Evolutionary conservation across 1,140 invertebrate genomes (phyloP).

Genomic region (Eubasilissa regina): DNA sequence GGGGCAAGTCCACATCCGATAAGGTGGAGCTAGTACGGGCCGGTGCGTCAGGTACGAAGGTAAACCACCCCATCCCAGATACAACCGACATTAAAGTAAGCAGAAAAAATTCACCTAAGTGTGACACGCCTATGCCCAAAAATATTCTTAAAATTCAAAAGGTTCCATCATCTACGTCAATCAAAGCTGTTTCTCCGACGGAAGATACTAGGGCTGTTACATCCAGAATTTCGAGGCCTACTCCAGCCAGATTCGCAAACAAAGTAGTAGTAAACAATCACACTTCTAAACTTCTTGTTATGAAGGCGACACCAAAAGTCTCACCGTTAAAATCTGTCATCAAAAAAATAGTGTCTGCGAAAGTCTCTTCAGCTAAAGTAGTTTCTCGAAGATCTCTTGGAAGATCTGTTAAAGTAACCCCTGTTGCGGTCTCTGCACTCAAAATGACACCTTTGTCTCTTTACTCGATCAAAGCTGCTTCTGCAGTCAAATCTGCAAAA

Average conservation of each 20-base stretch:
- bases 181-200: no score
- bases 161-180: no score
- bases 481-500: constrained; percentile 1
- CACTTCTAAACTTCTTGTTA: background rate
- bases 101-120: background rate
- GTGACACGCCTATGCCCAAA: background rate
- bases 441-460: constrained; percentile 21
- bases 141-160: no score
- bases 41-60: background rate
- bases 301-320: background rate
- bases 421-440: background rate
- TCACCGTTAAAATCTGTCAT: background rate
- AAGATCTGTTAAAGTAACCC: constrained; percentile 21
- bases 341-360: background rate
- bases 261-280: background rate
- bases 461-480: background rate
- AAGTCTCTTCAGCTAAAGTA: background rate
- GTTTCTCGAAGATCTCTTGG: background rate
- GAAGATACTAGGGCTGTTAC: no score
- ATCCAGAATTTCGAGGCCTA: no score
- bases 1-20: background rate
- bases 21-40: background rate
- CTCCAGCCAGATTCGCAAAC: background rate
- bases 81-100: background rate
- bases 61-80: background rate